phyloP scores from a whole-genome alignment of 2,888 invertebrate genomes.

The Tiphia femorata region DNA sequence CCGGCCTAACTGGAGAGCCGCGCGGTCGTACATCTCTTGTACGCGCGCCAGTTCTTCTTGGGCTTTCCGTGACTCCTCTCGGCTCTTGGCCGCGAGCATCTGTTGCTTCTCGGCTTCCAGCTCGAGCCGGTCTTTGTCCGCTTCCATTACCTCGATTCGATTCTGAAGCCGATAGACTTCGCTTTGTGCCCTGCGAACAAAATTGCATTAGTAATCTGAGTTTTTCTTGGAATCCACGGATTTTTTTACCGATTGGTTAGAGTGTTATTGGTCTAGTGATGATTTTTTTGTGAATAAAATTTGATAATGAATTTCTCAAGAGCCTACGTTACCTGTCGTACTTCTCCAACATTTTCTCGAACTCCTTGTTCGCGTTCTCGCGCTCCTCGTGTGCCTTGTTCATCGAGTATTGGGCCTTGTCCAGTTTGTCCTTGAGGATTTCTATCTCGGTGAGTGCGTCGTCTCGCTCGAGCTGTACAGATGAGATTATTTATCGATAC shows the following conservation, averaged over 20 bases:
- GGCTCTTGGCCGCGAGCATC: slow-evolving; percentile 81
- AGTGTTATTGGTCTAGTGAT: too few species aligned
- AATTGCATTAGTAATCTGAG: too few species aligned
- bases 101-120: slow-evolving; percentile 89
- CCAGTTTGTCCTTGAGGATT: slow-evolving; percentile 89
- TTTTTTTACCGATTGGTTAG: too few species aligned
- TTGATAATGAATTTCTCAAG: too few species aligned
- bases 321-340: slow-evolving; percentile 85
- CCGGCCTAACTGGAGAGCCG: slow-evolving; percentile 85
- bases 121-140: slow-evolving; percentile 88
- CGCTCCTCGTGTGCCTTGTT: slow-evolving; percentile 90
- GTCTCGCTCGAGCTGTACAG: slow-evolving; percentile 83
- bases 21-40: slow-evolving; percentile 91
- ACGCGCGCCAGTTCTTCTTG: slow-evolving; percentile 88
- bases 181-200: slow-evolving; percentile 89
- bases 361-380: slow-evolving; percentile 89
- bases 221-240: too few species aligned
- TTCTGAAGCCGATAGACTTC: slow-evolving; percentile 91
- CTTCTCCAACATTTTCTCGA: slow-evolving; percentile 92
- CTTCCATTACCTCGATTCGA: slow-evolving; percentile 88
- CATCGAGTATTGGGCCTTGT: slow-evolving; percentile 85
- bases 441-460: slow-evolving; percentile 88
- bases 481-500: too few species aligned
- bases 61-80: slow-evolving; percentile 87
- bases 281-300: slow-evolving; percentile 27